Evolutionary conservation across 2,113 vertebrate species (phyloP).

Genomic region (Danio rerio): GRCz12tu NC_133183.1:22044001-22044500

Average conservation of each 20-base stretch:
- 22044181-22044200: neutral
- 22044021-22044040: too few species aligned
- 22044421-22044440: neutral
- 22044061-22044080: too few species aligned
- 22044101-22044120: too few species aligned
- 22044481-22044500: conserved; percentile 9
- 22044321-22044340: conserved; percentile 86
- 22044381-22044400: neutral
- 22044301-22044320: conserved; percentile 90
- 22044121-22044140: too few species aligned
- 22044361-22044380: neutral
- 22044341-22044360: conserved; percentile 84
- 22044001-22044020: too few species aligned
- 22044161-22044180: neutral
- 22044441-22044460: neutral
- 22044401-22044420: neutral
- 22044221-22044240: conserved; percentile 8
- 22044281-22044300: conserved; percentile 92
- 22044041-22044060: too few species aligned
- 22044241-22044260: conserved; percentile 70
- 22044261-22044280: conserved; percentile 88
- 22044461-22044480: neutral
- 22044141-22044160: neutral
- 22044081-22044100: too few species aligned
- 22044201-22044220: neutral